These are phyloP conservation scores for Zosterops hypoxanthus DNA, from an alignment of 2,113 vertebrate species.

Conservation along the genomic window DNA sequence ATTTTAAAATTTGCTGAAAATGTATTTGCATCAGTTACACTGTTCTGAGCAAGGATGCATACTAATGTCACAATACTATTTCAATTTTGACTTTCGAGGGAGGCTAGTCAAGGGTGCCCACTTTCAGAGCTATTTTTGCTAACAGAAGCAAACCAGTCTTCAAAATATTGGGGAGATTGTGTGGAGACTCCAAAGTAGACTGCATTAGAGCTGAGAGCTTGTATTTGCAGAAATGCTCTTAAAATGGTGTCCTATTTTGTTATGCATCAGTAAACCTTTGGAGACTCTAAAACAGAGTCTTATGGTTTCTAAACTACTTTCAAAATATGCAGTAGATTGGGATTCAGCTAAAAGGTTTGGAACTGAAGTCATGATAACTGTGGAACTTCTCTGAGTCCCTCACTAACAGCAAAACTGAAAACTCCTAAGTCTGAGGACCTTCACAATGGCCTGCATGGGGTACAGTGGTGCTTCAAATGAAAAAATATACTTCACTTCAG, in stretches of 20 bases:
- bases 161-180: neutral
- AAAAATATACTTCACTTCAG: neutral
- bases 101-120: slow-evolving; percentile 17
- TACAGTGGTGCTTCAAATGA: neutral
- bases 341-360: slow-evolving; percentile 21
- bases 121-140: neutral
- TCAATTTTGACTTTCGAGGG: neutral
- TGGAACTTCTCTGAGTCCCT: neutral
- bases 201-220: neutral
- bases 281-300: neutral
- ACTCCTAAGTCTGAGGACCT: neutral
- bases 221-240: neutral
- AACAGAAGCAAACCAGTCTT: neutral
- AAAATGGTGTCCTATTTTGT: neutral
- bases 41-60: neutral
- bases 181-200: neutral
- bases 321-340: neutral
- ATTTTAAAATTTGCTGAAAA: slow-evolving; percentile 62
- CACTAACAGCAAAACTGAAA: neutral
- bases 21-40: slow-evolving; percentile 45
- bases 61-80: slow-evolving; percentile 4
- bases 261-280: neutral
- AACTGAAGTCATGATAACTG: neutral
- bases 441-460: neutral
- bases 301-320: neutral